These are phyloP conservation scores for Macropus fuliginosus DNA, from an alignment of 2,797 vertebrate species.

Conservation along the genomic window DNA sequence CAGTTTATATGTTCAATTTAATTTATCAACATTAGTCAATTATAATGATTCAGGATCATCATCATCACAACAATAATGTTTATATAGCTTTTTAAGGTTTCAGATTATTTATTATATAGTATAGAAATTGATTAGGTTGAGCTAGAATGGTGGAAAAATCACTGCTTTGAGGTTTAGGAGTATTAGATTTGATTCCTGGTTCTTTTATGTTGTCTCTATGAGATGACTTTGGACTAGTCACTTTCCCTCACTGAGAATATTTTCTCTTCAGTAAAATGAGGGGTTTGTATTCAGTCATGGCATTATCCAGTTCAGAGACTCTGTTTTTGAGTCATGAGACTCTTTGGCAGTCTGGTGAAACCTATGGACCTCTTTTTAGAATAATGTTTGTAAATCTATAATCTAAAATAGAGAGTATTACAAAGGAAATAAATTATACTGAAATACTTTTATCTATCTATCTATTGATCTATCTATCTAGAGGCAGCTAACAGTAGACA, in stretches of 20 bases:
- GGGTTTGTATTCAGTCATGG: background rate
- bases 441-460: too few species aligned
- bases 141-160: background rate
- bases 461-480: too few species aligned
- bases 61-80: background rate
- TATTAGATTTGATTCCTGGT: background rate
- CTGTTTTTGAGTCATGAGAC: background rate
- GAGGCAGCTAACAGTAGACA: too few species aligned
- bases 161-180: background rate
- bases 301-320: background rate
- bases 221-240: background rate
- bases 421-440: too few species aligned
- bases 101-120: background rate
- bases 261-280: background rate
- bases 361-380: background rate
- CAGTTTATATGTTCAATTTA: background rate
- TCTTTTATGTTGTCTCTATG: background rate
- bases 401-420: too few species aligned
- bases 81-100: background rate
- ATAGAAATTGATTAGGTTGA: background rate
- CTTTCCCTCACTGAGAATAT: background rate
- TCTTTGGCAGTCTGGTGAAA: background rate
- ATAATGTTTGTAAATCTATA: background rate
- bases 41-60: background rate
- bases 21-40: background rate